Percentiles rank a stretch among this genome's conserved stretches.
Evolutionary conservation across 2,113 vertebrate genomes (phyloP).

Genomic region (Pelobates fuscus): DNA sequence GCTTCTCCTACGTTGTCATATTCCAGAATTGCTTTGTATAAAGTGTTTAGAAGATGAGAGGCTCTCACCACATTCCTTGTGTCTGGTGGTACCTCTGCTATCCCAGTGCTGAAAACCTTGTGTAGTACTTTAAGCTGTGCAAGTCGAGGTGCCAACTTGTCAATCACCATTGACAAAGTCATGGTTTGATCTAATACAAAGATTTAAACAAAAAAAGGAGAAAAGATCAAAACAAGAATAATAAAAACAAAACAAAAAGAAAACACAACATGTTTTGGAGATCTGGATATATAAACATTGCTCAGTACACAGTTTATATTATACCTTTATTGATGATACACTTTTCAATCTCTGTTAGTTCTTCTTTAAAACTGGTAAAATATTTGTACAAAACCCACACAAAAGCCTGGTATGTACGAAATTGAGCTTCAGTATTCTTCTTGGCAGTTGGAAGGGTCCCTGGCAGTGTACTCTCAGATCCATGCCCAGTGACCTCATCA

Average conservation of each 20-base stretch:
- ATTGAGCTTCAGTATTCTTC: constrained; percentile 85
- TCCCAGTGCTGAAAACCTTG: constrained; percentile 91
- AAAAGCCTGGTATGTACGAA: constrained; percentile 96
- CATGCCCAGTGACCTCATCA: constrained; percentile 93
- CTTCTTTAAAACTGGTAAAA: constrained; percentile 90
- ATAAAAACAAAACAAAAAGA: too few species aligned
- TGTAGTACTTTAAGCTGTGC: constrained; percentile 91
- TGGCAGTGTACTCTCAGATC: constrained; percentile 69
- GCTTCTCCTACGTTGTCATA: constrained; percentile 94
- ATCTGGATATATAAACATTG: not conserved
- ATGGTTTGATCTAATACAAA: constrained; percentile 80
- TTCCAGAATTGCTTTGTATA: constrained; percentile 96
- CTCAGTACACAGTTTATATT: too few species aligned
- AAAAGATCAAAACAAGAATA: not conserved
- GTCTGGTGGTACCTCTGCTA: constrained; percentile 91
- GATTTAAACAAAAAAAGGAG: not conserved
- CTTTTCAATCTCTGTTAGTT: constrained; percentile 87
- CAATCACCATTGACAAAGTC: constrained; percentile 86
- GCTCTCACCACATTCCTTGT: constrained; percentile 93
- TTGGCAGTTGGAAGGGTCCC: constrained; percentile 70
- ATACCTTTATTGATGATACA: constrained; percentile 85
- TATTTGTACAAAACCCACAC: constrained; percentile 97
- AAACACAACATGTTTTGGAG: not conserved
- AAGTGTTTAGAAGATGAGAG: constrained; percentile 93
- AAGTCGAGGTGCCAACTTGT: constrained; percentile 82